Evolutionary conservation across 64 coral and sea anemone species (phyloP), one percentile per base, ranked within the genome.

Genomic region (Stichodactyla helianthus): DNA sequence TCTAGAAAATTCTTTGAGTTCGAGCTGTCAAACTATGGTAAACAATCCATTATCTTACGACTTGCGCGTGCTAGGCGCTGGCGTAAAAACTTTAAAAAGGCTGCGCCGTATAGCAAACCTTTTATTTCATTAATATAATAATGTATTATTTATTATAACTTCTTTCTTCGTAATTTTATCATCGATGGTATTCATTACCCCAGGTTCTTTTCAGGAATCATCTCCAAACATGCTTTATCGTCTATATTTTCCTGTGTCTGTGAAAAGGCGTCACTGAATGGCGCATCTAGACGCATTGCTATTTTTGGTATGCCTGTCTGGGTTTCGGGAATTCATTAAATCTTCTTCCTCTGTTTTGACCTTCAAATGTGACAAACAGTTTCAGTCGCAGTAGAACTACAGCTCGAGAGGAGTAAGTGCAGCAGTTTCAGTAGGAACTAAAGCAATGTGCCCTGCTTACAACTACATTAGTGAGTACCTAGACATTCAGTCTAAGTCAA

Each of bases 321-420:
- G 35, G 68, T 26, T 23, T 74, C 10, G 68, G 25, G 68, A 74
- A 74, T 74, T 74, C 68, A 74, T 74, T 74, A 74, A 74, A 28
- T 31, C 68, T 65, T 13, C 4, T 4, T 31, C 31, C 17, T 74
- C 68, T 22, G 63, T 74, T 74, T 23, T 74, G 68, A 74, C 68
- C 68, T 74, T 74, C 68, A 74, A 26, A 31, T 74, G 25, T 31
- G 68, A 74, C 23, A 74, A 74, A 74, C 68, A 35, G 10, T 31
- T 74, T 26, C 68, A 74, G 25, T 10, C 23, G 23, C 0, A 31
- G 12, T 18, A 65, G 62, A 0, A 65, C 18, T 7, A 71, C 68
- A 74, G 25, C 11, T 74, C 68, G 22, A 74, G 26, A 27, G 26
- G 31, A 74, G 25, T 44, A 44, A 44, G 35, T 44, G 35, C 35